Conservation (phyloP, 1,140 invertebrate species). For the Pygmarrhopalites habei region DNA sequence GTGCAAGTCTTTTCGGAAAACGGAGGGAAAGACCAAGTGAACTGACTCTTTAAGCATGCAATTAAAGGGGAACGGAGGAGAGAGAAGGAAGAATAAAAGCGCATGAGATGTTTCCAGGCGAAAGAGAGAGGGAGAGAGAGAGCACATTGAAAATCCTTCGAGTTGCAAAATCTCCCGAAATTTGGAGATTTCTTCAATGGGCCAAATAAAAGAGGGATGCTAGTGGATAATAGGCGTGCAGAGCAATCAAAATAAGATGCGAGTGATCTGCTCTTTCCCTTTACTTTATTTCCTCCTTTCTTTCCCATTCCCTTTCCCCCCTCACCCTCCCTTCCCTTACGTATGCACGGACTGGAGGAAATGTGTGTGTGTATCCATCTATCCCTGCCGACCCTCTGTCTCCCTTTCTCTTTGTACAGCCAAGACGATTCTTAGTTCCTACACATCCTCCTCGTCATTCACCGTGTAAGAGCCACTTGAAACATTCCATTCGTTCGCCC, state of each 20-base stretch:
- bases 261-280: neutral
- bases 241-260: conserved; percentile 13
- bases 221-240: conserved; percentile 7
- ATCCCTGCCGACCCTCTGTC: neutral
- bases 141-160: neutral
- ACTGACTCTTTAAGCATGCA: conserved; percentile 9
- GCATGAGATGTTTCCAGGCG: too few species aligned
- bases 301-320: neutral
- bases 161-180: conserved; percentile 10
- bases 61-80: conserved; percentile 5
- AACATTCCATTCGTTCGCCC: conserved; percentile 6
- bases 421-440: neutral
- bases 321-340: conserved; percentile 1
- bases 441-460: conserved; percentile 11
- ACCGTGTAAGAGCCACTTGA: conserved; percentile 6
- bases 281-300: conserved; percentile 8
- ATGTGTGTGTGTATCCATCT: too few species aligned
- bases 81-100: too few species aligned
- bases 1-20: too few species aligned
- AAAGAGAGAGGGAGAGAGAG: neutral
- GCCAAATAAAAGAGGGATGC: conserved; percentile 7
- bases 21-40: too few species aligned
- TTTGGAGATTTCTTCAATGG: conserved; percentile 8
- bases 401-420: neutral
- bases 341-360: too few species aligned